Percentiles rank a stretch among this genome's conserved stretches.
Evolutionary conservation across 2,888 invertebrate species (phyloP).

Genomic region (Sphaerophoria rueppellii): DNA sequence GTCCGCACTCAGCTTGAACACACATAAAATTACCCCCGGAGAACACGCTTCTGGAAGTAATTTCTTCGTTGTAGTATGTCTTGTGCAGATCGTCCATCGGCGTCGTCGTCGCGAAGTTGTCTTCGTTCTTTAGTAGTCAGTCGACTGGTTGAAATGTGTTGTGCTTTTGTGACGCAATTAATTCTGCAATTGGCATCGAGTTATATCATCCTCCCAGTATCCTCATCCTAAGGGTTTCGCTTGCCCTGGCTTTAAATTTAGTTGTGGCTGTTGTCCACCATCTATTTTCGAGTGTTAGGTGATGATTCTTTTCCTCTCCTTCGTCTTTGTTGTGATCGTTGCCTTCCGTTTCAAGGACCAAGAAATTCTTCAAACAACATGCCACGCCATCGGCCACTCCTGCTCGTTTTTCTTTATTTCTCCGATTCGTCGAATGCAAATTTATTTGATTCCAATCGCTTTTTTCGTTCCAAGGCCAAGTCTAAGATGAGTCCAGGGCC

Average conservation of each 20-base stretch:
- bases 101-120: neutral
- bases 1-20: constrained; percentile 51
- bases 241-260: neutral
- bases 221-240: constrained; percentile 8
- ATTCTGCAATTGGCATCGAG: constrained; percentile 70
- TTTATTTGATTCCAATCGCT: constrained; percentile 70
- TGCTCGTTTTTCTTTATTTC: constrained; percentile 33
- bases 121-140: neutral
- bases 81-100: neutral
- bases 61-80: constrained; percentile 53
- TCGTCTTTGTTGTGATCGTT: neutral
- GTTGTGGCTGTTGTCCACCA: constrained; percentile 60
- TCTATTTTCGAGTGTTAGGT: constrained; percentile 65
- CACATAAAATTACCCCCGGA: neutral
- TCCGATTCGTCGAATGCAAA: constrained; percentile 72
- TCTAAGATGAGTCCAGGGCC: neutral
- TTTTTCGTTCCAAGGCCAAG: constrained; percentile 4
- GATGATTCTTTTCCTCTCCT: constrained; percentile 65
- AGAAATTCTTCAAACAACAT: constrained; percentile 11
- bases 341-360: constrained; percentile 40
- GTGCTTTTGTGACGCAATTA: constrained; percentile 73
- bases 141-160: constrained; percentile 57
- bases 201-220: constrained; percentile 43
- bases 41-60: constrained; percentile 31
- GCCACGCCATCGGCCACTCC: constrained; percentile 14